A percentile compares a stretch with the other conserved stretches of the same genome.
Evolutionary conservation across 2,113 vertebrate species (phyloP).

Genomic region (Archocentrus centrarchus): DNA sequence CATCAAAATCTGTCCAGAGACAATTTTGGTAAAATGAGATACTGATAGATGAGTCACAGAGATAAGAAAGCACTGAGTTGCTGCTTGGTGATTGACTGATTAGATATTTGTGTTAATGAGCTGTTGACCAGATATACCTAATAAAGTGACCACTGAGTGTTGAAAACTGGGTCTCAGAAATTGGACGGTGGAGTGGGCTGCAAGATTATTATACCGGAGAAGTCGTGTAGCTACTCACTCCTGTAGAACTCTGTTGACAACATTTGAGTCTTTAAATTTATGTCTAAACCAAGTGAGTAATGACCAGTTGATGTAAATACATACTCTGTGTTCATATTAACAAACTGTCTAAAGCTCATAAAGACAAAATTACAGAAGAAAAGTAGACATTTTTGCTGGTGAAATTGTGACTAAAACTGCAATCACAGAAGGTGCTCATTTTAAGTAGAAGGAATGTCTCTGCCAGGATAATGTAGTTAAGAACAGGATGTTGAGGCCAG

Average conservation of each 20-base stretch:
- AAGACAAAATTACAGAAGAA: background rate
- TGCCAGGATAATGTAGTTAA: slow-evolving; percentile 27
- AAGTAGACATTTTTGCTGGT: background rate
- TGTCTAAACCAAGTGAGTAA: background rate
- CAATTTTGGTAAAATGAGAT: background rate
- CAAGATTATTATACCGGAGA: slow-evolving; percentile 35
- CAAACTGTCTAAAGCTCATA: background rate
- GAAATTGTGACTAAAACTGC: background rate
- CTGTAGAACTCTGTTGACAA: background rate
- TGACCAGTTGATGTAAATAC: background rate
- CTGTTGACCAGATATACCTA: background rate
- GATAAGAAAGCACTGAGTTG: background rate
- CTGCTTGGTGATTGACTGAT: background rate
- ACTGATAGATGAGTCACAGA: background rate
- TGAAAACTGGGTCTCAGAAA: slow-evolving; percentile 60
- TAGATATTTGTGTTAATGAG: background rate
- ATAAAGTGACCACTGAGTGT: background rate
- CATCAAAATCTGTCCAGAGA: background rate
- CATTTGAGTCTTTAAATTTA: background rate
- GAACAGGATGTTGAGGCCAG: slow-evolving; percentile 36
- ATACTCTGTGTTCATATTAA: background rate
- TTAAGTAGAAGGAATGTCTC: slow-evolving; percentile 29
- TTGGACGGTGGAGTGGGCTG: slow-evolving; percentile 60
- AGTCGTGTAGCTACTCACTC: slow-evolving; percentile 13
- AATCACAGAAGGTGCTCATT: background rate